Conservation (phyloP, 2,888 invertebrate species). For the Gastrophysa polygoni region DNA sequence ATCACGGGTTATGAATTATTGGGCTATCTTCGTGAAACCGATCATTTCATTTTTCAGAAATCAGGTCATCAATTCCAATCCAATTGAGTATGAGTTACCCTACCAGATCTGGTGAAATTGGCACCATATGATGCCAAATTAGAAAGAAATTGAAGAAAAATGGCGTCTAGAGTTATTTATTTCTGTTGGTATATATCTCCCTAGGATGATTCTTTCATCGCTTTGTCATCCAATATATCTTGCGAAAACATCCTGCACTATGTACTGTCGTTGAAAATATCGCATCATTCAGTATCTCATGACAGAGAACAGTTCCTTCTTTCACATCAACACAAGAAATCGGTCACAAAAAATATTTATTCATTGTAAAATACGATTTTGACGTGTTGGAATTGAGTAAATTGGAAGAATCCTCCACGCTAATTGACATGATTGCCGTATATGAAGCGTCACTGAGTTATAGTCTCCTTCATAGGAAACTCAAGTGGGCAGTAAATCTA, state of each 20-base stretch:
- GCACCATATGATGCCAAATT: too few relatives aligned
- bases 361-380: constrained; percentile 23
- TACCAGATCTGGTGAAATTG: too few relatives aligned
- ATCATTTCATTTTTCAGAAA: too few relatives aligned
- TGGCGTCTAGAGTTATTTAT: too few relatives aligned
- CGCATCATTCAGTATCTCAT: not conserved
- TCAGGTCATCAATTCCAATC: too few relatives aligned
- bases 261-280: not conserved
- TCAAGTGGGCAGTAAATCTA: constrained; percentile 41
- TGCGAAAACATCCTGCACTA: not conserved
- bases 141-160: too few relatives aligned
- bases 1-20: too few relatives aligned
- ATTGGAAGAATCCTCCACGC: constrained; percentile 38
- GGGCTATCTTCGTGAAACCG: too few relatives aligned
- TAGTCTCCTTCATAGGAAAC: constrained; percentile 42
- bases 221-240: not conserved
- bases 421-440: constrained; percentile 45
- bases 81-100: too few relatives aligned
- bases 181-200: too few relatives aligned
- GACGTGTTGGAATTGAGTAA: constrained; percentile 34
- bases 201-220: too few relatives aligned
- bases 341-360: constrained; percentile 7
- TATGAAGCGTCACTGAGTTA: constrained; percentile 41
- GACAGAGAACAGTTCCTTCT: not conserved
- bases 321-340: constrained; percentile 11